Percentiles rank a stretch among this genome's conserved stretches.
These are phyloP conservation scores for Lepisosteus oculatus DNA, from an alignment of 2,113 vertebrate genomes.

Conservation along the genomic window DNA sequence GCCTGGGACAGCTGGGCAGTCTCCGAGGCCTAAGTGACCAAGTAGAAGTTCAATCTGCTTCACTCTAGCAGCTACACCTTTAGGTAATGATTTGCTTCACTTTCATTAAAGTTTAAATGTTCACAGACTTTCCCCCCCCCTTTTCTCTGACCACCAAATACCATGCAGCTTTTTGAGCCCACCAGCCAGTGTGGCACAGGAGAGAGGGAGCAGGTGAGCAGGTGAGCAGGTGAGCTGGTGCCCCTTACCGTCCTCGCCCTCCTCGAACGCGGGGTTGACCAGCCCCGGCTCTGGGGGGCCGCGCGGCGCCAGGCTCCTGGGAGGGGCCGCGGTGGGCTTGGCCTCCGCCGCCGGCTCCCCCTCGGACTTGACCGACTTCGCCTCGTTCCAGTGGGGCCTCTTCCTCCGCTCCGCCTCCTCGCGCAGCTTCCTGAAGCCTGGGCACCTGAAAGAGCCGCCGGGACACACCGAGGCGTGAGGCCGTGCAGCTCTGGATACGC, in stretches of 20 bases:
- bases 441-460: constrained; percentile 62
- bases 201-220: no score
- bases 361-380: constrained; percentile 61
- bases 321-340: constrained; percentile 44
- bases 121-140: background rate
- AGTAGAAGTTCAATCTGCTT: no score
- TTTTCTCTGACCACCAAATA: constrained; percentile 10
- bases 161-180: no score
- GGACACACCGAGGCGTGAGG: no score
- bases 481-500: no score
- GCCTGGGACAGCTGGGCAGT: no score
- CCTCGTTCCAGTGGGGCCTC: constrained; percentile 65
- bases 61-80: no score
- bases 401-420: constrained; percentile 74
- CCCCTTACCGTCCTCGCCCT: constrained; percentile 79
- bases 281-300: constrained; percentile 73
- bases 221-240: background rate
- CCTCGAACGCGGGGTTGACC: constrained; percentile 85
- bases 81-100: no score
- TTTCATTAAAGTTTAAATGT: no score
- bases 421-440: constrained; percentile 74
- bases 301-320: constrained; percentile 38
- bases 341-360: constrained; percentile 58
- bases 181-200: no score
- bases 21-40: no score